Evolutionary conservation across 1,140 invertebrate species (phyloP).

Genomic region (Tetraneura akinire): DNA sequence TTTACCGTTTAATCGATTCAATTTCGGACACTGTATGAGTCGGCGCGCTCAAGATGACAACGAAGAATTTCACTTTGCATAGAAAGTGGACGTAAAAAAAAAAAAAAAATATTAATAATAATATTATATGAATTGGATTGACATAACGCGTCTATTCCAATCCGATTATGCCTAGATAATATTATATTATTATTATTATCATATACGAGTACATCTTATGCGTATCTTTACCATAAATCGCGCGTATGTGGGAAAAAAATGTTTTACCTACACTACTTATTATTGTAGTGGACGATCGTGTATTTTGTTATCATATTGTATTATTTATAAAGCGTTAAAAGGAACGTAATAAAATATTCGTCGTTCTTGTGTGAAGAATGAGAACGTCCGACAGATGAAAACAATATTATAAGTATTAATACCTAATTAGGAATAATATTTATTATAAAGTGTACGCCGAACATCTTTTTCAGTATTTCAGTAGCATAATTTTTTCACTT

Average conservation of each 20-base stretch:
- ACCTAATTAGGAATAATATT: too few relatives aligned
- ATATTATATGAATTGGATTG: slow-evolving; percentile 9
- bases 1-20: slow-evolving; percentile 40
- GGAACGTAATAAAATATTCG: neutral
- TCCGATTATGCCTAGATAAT: neutral
- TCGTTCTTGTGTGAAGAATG: neutral
- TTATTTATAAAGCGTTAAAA: too few relatives aligned
- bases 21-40: slow-evolving; percentile 20
- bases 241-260: too few relatives aligned
- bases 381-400: neutral
- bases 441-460: neutral
- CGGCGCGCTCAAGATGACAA: neutral
- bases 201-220: too few relatives aligned
- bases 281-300: too few relatives aligned
- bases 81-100: slow-evolving; percentile 29
- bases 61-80: slow-evolving; percentile 40
- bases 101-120: neutral
- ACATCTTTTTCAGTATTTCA: neutral
- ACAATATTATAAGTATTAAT: neutral
- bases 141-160: too few relatives aligned
- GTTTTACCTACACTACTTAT: too few relatives aligned
- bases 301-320: too few relatives aligned
- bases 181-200: neutral
- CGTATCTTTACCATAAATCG: too few relatives aligned
- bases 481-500: neutral